Percentiles rank a stretch among this genome's conserved stretches.
Conservation (phyloP, 2,888 invertebrate genomes). For the Plebejus argus region DNA sequence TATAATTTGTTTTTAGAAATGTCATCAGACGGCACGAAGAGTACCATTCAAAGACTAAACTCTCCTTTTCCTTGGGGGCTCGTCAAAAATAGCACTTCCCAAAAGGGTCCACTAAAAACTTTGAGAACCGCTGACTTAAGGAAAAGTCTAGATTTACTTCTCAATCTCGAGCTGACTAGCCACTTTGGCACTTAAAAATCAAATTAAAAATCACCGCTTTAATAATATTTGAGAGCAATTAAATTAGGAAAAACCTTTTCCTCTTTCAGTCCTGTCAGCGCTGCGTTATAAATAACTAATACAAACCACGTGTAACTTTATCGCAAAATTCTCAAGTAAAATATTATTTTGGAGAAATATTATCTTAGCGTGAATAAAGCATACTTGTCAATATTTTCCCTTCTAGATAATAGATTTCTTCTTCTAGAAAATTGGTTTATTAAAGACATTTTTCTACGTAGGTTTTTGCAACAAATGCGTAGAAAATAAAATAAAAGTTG, state of each 20-base stretch:
- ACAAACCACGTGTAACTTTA: slow-evolving; percentile 8
- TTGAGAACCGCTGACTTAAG: no score
- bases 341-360: not conserved
- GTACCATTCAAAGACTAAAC: no score
- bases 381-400: not conserved
- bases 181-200: no score
- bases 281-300: slow-evolving; percentile 15
- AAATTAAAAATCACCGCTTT: not conserved
- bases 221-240: not conserved
- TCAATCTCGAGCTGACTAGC: no score
- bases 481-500: no score
- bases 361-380: not conserved
- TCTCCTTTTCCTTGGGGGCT: no score
- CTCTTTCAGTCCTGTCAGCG: not conserved
- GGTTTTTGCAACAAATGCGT: no score
- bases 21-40: no score
- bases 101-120: no score
- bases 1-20: no score
- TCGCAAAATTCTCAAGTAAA: not conserved
- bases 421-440: not conserved
- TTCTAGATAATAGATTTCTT: not conserved
- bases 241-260: not conserved
- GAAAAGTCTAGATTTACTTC: no score
- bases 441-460: not conserved
- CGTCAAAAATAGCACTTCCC: no score